Evolutionary conservation across 1,140 invertebrate species (phyloP), one percentile per base, ranked within the genome.

Genomic region (Linepithema humile): DNA sequence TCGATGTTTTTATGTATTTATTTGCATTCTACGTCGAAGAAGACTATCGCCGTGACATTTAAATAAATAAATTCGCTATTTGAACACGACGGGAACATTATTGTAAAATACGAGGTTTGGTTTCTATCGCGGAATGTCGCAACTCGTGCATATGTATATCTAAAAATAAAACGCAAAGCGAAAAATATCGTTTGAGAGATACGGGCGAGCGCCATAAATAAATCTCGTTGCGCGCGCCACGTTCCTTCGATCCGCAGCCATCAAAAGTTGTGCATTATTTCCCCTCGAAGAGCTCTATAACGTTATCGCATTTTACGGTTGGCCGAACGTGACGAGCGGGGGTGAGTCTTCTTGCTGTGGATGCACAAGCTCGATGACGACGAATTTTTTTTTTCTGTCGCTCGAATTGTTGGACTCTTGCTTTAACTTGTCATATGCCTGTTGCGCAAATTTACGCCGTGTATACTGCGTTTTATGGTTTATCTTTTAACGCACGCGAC

Each of bases 221-320:
- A 80, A 80, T 80, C 48, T 67, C 75, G 75, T n/a, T 10, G 32
- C 59, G 23, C 45, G 60, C 48, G 43, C 17, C 38, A 20, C 50
- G 48, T 55, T 80, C n/a, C 23, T 59, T 40, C 48, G 72, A 77
- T 83, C 57, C 72, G 12, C 40, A 43, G 17, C 60, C 60, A 35
- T 83, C 82, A 59, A 84, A 84, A 84, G 62, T 65, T 69, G 64
- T 69, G 75, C 75, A 82, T 84, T 84, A 82, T 77, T 84, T 82
- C 55, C 35, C n/a, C 64, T 82, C 75, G 50, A 60, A 40, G 38
- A 82, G 40, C 29, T 84, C 75, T 53, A 45, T 67, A 82, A 62
- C 83, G 75, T 82, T 84, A 82, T 84, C 75, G 77, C 26, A 82
- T 84, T 84, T 84, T 62, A 84, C 64, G 55, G 35, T 80, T 15